Evolutionary conservation across 2,113 vertebrate genomes (phyloP).

Genomic region (Hippocampus mohnikei): DNA sequence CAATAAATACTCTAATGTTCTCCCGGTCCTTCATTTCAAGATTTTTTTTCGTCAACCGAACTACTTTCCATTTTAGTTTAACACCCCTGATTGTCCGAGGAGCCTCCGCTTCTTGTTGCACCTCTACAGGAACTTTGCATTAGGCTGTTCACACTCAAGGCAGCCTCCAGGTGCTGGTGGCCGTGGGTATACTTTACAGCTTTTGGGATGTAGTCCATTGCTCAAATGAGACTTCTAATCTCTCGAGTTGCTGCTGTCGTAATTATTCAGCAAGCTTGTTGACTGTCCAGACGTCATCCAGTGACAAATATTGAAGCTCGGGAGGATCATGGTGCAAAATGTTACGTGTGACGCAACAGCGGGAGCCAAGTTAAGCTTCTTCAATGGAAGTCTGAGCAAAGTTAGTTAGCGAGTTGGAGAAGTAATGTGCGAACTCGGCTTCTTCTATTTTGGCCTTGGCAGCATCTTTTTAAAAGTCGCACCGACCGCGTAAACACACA

Average conservation of each 20-base stretch:
- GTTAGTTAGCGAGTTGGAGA: background rate
- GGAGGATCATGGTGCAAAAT: background rate
- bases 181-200: background rate
- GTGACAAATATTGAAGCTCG: background rate
- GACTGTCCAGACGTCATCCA: background rate
- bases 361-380: background rate
- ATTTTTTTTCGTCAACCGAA: no score
- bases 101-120: background rate
- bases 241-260: background rate
- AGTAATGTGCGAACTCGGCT: background rate
- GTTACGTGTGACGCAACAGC: background rate
- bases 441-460: background rate
- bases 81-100: background rate
- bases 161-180: no score
- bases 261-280: background rate
- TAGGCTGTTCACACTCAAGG: no score
- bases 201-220: background rate
- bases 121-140: background rate
- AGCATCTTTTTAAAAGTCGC: background rate
- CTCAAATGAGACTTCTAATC: background rate
- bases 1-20: no score
- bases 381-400: background rate
- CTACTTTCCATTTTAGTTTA: no score
- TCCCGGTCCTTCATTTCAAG: background rate
- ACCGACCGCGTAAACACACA: background rate